phyloP scores from a whole-genome alignment of 2,888 invertebrate genomes.

The Nemoura dubitans region DNA sequence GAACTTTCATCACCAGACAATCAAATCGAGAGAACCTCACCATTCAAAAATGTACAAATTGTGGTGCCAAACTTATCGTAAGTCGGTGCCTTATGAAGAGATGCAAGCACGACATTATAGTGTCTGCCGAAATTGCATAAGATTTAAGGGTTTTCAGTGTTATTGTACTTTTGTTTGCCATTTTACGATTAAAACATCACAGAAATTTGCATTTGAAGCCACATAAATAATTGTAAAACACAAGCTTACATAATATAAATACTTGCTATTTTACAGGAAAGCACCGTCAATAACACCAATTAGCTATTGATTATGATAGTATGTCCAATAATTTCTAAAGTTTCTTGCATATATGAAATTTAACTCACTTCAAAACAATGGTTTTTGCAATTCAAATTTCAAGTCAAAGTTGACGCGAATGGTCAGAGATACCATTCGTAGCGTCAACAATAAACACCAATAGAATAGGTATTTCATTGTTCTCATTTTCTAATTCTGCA shows the following conservation, averaged over 20 bases:
- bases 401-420: no score
- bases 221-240: neutral
- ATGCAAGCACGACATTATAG: neutral
- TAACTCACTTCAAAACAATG: no score
- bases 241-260: neutral
- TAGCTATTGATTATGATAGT: neutral
- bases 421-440: no score
- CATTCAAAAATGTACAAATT: neutral
- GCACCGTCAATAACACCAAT: neutral
- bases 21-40: neutral
- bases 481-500: no score
- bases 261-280: neutral
- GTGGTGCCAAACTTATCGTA: neutral
- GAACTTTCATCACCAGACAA: neutral
- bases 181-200: neutral
- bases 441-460: no score
- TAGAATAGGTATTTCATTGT: no score
- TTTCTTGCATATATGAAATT: no score
- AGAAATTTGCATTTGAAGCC: neutral
- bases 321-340: neutral
- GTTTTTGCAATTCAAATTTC: no score
- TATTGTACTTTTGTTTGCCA: neutral
- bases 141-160: neutral
- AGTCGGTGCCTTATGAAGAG: neutral
- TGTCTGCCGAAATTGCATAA: neutral